A percentile compares a stretch with the other conserved stretches of the same genome.
phyloP scores from a whole-genome alignment of 2,797 vertebrate species.

The Rhincodon typus region DNA sequence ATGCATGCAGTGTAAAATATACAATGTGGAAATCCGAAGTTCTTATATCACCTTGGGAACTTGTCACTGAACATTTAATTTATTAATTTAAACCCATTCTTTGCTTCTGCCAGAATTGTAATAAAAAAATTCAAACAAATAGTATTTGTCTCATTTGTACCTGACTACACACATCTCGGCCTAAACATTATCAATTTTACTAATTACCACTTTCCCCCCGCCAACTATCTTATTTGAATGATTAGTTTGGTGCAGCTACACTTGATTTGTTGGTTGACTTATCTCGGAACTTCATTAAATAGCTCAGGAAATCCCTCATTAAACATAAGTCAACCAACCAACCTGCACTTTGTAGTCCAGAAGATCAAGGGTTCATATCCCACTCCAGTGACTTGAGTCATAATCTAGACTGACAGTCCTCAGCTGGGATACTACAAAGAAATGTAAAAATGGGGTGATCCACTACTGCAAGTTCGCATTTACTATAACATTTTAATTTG shows the following conservation, averaged over 20 bases:
- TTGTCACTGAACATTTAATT: neutral
- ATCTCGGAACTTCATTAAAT: neutral
- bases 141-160: neutral
- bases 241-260: neutral
- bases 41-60: neutral
- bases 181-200: neutral
- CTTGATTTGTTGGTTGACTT: neutral
- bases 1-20: neutral
- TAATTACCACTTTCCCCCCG: neutral
- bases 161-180: neutral
- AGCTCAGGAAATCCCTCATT: neutral
- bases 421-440: no score
- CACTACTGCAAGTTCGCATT: no score
- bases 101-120: neutral
- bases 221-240: neutral
- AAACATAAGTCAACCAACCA: no score
- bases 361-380: no score
- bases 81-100: neutral
- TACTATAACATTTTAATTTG: no score
- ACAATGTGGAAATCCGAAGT: neutral
- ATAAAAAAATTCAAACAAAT: neutral
- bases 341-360: no score
- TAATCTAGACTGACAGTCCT: no score
- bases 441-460: no score
- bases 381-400: no score